Evolutionary conservation across 2,797 vertebrate species (phyloP).

Genomic region (Schizopygopsis pylzovi): DNA sequence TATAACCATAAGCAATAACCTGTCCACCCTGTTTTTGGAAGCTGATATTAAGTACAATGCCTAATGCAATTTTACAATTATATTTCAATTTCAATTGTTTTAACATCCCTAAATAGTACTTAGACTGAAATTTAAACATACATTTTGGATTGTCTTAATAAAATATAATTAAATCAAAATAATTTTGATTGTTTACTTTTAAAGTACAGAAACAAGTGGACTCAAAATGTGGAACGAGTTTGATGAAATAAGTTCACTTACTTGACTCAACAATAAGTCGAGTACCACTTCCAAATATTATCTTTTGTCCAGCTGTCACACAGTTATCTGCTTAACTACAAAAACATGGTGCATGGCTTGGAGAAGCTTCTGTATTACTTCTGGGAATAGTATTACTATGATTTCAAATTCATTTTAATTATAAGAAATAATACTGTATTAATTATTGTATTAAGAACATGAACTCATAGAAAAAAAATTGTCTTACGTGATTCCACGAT

Average conservation of each 20-base stretch:
- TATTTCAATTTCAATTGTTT: not conserved
- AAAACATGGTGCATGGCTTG: not conserved
- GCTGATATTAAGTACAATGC: not conserved
- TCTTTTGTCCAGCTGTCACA: conserved; percentile 50
- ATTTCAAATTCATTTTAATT: not conserved
- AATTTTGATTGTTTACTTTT: not conserved
- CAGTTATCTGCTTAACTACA: conserved; percentile 10
- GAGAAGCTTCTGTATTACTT: not conserved
- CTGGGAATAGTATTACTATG: not conserved
- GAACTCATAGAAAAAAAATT: not conserved
- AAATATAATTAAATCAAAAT: not conserved
- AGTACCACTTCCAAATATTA: conserved; percentile 54
- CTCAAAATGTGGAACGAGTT: not conserved
- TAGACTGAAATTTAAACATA: not conserved
- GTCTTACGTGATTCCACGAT: conserved; percentile 44
- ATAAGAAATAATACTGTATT: not conserved
- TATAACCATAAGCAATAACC: not conserved
- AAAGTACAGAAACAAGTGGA: not conserved
- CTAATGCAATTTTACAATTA: not conserved
- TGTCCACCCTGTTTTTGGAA: not conserved
- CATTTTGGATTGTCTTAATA: not conserved
- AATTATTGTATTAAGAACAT: not conserved
- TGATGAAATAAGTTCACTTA: conserved; percentile 20
- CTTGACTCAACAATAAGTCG: conserved; percentile 35
- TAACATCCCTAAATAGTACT: not conserved